phyloP scores from a whole-genome alignment of 2,113 vertebrate species.

The Pedetes capensis region DNA sequence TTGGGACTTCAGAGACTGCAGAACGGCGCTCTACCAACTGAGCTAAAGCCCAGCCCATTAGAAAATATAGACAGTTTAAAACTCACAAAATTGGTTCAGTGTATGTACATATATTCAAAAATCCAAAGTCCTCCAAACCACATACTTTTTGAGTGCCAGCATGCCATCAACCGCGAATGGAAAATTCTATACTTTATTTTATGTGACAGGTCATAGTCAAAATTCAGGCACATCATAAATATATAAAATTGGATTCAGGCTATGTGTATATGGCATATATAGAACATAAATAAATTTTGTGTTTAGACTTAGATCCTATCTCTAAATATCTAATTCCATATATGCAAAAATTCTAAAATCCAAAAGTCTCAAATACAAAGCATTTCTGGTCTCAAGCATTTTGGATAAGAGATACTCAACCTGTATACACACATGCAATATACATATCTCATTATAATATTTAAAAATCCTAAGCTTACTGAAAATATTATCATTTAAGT shows the following conservation, averaged over 20 bases:
- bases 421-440: not conserved
- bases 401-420: not conserved
- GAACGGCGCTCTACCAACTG: too few species aligned
- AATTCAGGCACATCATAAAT: constrained; percentile 18
- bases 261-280: not conserved
- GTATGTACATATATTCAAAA: not conserved
- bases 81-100: not conserved
- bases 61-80: not conserved
- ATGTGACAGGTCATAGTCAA: not conserved
- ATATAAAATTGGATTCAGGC: not conserved
- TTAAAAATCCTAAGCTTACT: not conserved
- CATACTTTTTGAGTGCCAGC: not conserved
- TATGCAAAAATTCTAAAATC: not conserved
- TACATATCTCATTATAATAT: not conserved
- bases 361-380: not conserved
- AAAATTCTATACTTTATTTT: not conserved
- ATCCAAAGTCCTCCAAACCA: not conserved
- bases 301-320: not conserved
- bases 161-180: not conserved
- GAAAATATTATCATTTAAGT: not conserved
- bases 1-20: too few species aligned
- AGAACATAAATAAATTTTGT: not conserved
- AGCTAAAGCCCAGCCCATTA: too few species aligned
- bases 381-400: not conserved
- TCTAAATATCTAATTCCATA: not conserved